phyloP scores from a whole-genome alignment of 2,113 vertebrate genomes.

The Xenopus borealis region DNA sequence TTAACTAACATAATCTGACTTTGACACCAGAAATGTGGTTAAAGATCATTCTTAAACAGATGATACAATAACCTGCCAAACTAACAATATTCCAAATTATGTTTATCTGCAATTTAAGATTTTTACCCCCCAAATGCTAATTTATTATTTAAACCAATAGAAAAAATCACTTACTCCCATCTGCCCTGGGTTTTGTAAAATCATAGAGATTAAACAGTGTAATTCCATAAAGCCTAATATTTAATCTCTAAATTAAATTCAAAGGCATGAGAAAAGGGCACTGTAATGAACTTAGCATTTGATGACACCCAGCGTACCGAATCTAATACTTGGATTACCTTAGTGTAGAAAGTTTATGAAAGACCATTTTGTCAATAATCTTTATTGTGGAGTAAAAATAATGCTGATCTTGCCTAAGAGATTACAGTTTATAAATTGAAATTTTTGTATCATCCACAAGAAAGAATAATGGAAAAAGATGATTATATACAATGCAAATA shows the following conservation, averaged over 20 bases:
- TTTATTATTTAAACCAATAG: slow-evolving; percentile 46
- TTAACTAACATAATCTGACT: background rate
- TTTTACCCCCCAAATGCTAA: slow-evolving; percentile 18
- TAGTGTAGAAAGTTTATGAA: slow-evolving; percentile 65
- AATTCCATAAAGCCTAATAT: slow-evolving; percentile 83
- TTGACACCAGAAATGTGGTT: background rate
- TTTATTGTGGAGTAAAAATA: background rate
- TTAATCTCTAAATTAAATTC: slow-evolving; percentile 88
- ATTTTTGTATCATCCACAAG: too few species aligned
- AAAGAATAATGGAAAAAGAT: too few species aligned
- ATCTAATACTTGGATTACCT: slow-evolving; percentile 59
- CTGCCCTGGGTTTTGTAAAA: slow-evolving; percentile 55
- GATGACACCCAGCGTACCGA: slow-evolving; percentile 66
- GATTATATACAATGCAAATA: too few species aligned
- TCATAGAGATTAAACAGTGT: slow-evolving; percentile 65
- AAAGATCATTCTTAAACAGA: slow-evolving; percentile 4
- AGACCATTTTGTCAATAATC: slow-evolving; percentile 51
- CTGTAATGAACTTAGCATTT: slow-evolving; percentile 86
- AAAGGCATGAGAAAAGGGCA: slow-evolving; percentile 78
- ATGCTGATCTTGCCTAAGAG: background rate
- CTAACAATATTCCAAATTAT: background rate
- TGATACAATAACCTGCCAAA: background rate
- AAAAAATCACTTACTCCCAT: slow-evolving; percentile 46
- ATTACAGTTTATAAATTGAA: too few species aligned
- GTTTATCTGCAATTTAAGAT: background rate